Conservation (phyloP, 2,113 vertebrate species). For the Gracilinanus agilis region DNA sequence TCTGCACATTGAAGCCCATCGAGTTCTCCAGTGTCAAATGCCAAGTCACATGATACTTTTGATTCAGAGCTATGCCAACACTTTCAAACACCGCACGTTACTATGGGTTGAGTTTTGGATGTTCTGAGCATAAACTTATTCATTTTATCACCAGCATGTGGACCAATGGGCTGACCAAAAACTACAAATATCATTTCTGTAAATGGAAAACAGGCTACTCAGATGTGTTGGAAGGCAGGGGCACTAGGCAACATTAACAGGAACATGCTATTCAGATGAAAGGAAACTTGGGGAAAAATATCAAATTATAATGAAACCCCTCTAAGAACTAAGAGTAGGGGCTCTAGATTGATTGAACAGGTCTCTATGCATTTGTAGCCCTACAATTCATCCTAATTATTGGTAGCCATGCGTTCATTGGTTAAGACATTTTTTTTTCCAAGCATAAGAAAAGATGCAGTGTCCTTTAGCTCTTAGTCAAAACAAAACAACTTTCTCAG, state of each 20-base stretch:
- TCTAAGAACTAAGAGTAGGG: background rate
- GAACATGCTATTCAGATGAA: background rate
- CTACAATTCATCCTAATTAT: background rate
- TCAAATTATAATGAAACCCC: background rate
- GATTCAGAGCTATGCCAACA: background rate
- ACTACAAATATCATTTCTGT: background rate
- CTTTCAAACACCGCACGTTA: background rate
- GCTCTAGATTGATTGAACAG: background rate
- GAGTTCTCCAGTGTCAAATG: constrained; percentile 9
- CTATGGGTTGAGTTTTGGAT: background rate
- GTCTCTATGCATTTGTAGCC: background rate
- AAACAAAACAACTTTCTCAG: background rate
- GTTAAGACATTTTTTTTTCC: background rate
- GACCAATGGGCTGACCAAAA: background rate
- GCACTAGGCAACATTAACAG: background rate
- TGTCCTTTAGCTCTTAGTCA: background rate
- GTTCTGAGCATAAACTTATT: background rate
- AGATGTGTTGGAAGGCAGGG: background rate
- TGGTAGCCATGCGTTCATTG: background rate
- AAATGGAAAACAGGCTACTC: background rate
- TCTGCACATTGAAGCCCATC: background rate
- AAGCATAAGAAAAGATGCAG: background rate
- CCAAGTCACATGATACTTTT: background rate
- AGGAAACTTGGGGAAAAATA: background rate
- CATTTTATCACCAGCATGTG: background rate